Evolutionary conservation across 2,113 vertebrate genomes (phyloP), one percentile per base, ranked within the genome.

Genomic region (Poecile atricapillus): DNA sequence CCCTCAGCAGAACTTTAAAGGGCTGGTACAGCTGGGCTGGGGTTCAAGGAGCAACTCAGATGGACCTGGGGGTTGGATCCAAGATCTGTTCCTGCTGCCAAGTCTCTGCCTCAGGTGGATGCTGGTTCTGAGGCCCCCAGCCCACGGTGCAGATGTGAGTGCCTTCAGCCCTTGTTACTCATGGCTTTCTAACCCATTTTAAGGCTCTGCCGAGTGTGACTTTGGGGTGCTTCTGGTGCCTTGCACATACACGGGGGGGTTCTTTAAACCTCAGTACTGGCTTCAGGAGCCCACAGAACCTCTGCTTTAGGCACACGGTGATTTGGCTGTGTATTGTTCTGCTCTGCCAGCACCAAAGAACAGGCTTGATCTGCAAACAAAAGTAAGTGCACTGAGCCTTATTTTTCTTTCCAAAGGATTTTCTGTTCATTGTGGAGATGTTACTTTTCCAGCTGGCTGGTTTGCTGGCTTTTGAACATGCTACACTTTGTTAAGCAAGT

Each of bases 251-350:
- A 65, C 5, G 0, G 4, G 3, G 24, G 18, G 9, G 41, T 43
- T 80, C 20, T 86, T 49, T 30, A 10, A 33, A 23, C 23, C 52
- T 22, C n/a, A 58, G 33, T 4, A 15, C 0, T 64, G 49, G 24
- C 31, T 31, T 19, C 39, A 55, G 78, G 37, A 94, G 20, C 27
- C 37, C 2, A 0, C 25, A 56, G 65, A n/a, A 7, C 10, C 41
- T 16, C 15, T 25, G 41, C 44, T 37, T 23, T 2, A 5, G 30
- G 58, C 27, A 28, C 8, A 0, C 0, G 0, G 10, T 23, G 55
- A 7, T 65, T 73, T 0, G 0, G 31, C 82, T 50, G 15, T 0
- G 5, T 7, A 2, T 11, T 78, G 41, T 33, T 78, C 53, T 58
- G 49, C 37, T 50, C 16, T 50, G 65, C 71, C 9, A 5, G 70